Percentiles rank a stretch among this genome's conserved stretches.
phyloP scores from a whole-genome alignment of 2,888 invertebrate species.

The Melangyna quadrimaculata region DNA sequence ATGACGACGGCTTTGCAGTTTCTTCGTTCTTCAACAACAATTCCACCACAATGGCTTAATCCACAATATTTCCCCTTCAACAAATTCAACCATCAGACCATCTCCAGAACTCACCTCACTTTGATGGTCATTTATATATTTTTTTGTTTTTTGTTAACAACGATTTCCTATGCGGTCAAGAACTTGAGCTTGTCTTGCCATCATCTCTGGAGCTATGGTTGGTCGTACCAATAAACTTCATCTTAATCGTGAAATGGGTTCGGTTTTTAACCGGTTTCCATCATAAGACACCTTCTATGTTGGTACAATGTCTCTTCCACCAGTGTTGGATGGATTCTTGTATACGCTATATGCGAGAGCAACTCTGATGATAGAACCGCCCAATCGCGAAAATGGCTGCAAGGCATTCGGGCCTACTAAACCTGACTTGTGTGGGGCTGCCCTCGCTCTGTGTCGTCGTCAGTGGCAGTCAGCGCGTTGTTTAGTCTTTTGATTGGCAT shows the following conservation, averaged over 20 bases:
- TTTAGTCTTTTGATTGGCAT: conserved; percentile 68
- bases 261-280: conserved; percentile 59
- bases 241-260: conserved; percentile 63
- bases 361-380: conserved; percentile 44
- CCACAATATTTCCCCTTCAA: conserved; percentile 5
- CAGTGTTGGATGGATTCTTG: not conserved
- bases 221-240: conserved; percentile 62
- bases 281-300: conserved; percentile 25
- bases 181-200: conserved; percentile 14
- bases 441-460: conserved; percentile 15
- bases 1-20: not conserved
- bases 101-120: conserved; percentile 47
- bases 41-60: not conserved
- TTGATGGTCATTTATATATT: not conserved
- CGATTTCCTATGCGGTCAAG: conserved; percentile 20
- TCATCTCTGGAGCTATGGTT: conserved; percentile 22
- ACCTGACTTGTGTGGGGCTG: conserved; percentile 43
- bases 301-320: not conserved
- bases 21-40: not conserved
- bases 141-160: conserved; percentile 11
- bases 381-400: conserved; percentile 71
- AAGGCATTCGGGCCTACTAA: conserved; percentile 57
- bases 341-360: not conserved
- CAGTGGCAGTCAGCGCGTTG: conserved; percentile 66
- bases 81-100: not conserved